Base-by-base conservation (phyloP, 2,113 vertebrate species). In the Aspiorhynchus laticeps region DNA sequence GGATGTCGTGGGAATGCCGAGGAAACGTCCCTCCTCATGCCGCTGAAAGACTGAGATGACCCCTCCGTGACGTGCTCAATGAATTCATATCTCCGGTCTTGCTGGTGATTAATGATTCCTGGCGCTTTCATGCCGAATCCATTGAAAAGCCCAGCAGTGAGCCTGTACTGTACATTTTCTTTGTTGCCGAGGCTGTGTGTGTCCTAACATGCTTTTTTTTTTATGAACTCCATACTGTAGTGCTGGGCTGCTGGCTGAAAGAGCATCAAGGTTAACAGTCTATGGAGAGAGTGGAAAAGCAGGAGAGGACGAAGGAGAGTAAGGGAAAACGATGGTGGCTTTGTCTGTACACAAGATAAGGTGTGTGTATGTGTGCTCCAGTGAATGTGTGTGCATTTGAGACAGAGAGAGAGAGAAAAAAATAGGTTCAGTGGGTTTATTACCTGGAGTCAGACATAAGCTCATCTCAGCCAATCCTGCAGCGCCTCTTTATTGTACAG, bases 171-270 rank as follows among this genome's bases (percentile, higher is more conserved):
- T 86, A 80, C 51, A 73, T 81, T 71, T 56, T 24, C 83, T 89
- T 82, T 87, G 78, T 82, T 56, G 46, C 15, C 14, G 3, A 17
- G 51, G 33, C 51, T 85, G 85, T 59, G 56, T 89, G 63, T 48
- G 88, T 81, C 79, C 76, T n/a, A 76, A 85, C 88, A 89, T 80
- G 82, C 84, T n/a, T 73, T 83, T 80, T 82, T 38, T 74, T 24
- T 67, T 11, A 33, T 89, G 79, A 87, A 87, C 74, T 81, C 56
- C 51, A 43, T 83, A 83, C 41, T 83, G 80, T 69, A 69, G 28
- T 21, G 63, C 59, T 28, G 38, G 53, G 7, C 53, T 59, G 7
- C 31, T 56, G 33, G 43, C 65, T 83, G 65, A 78, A 78, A 78
- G 26, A 71, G 28, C 5, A 5, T 51, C 19, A 83, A 83, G 80